These are phyloP conservation scores for Corythaeola cristata DNA, from an alignment of 2,113 vertebrate species.

Conservation along the genomic window DNA sequence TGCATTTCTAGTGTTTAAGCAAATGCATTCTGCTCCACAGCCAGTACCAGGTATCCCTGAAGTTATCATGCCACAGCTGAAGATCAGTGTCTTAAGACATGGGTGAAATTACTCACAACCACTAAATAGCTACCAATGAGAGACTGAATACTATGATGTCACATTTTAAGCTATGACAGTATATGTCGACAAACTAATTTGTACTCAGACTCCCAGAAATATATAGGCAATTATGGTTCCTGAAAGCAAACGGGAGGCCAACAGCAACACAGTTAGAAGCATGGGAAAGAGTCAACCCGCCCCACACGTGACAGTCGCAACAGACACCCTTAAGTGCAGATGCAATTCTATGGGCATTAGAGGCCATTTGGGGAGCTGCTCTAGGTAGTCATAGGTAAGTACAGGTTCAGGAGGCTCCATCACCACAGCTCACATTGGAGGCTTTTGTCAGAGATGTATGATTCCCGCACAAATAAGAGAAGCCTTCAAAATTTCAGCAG, in stretches of 20 bases:
- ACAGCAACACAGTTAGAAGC: background rate
- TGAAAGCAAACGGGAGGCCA: background rate
- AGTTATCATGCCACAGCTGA: background rate
- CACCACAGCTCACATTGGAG: background rate
- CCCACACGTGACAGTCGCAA: accelerated
- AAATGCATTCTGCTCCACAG: background rate
- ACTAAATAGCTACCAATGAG: background rate
- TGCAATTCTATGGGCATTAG: background rate
- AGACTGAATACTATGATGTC: background rate
- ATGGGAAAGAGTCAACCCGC: background rate
- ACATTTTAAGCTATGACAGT: background rate
- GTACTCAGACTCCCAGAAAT: background rate
- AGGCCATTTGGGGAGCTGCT: background rate
- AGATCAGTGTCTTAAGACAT: background rate
- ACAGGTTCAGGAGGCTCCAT: background rate
- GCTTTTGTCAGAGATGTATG: background rate
- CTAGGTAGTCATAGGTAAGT: background rate
- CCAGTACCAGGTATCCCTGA: background rate
- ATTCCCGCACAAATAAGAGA: background rate
- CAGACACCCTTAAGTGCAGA: background rate
- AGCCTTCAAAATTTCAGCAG: background rate
- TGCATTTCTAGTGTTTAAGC: background rate
- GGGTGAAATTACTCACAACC: background rate
- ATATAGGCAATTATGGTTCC: accelerated
- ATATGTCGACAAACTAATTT: background rate